phyloP scores from a whole-genome alignment of 2,113 vertebrate species.

The Rhegmatorhina hoffmannsi region DNA sequence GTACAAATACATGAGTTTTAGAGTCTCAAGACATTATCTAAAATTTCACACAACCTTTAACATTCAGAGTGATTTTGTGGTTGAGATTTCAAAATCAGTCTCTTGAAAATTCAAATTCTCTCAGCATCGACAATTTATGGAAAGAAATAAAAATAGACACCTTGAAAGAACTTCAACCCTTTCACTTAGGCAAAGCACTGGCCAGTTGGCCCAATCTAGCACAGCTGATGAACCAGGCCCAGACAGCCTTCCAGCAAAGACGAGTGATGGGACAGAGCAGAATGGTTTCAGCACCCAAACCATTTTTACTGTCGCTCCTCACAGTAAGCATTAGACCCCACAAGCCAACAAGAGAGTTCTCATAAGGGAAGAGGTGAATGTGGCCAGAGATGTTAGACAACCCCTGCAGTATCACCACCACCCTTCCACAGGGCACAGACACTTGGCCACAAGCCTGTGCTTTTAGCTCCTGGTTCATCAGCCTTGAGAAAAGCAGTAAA shows the following conservation, averaged over 20 bases:
- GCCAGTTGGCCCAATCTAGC: neutral
- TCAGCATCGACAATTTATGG: neutral
- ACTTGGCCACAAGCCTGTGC: neutral
- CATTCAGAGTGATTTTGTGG: neutral
- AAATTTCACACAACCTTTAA: neutral
- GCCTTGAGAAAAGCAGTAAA: neutral
- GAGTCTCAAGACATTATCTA: neutral
- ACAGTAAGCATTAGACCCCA: neutral
- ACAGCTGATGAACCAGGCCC: neutral
- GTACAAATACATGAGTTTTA: neutral
- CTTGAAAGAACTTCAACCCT: neutral
- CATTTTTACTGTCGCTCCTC: neutral
- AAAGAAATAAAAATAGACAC: neutral
- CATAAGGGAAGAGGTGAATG: accelerated
- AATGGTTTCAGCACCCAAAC: neutral
- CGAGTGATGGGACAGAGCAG: neutral
- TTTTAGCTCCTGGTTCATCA: neutral
- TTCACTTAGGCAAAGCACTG: neutral
- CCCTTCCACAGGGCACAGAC: neutral
- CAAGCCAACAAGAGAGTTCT: neutral
- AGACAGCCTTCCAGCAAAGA: neutral
- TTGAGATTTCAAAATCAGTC: neutral
- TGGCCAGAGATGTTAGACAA: neutral
- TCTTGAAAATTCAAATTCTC: neutral
- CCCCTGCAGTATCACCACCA: neutral